These are phyloP conservation scores for Carassius carassius DNA, from an alignment of 2,113 vertebrate genomes.

Conservation along the genomic window DNA sequence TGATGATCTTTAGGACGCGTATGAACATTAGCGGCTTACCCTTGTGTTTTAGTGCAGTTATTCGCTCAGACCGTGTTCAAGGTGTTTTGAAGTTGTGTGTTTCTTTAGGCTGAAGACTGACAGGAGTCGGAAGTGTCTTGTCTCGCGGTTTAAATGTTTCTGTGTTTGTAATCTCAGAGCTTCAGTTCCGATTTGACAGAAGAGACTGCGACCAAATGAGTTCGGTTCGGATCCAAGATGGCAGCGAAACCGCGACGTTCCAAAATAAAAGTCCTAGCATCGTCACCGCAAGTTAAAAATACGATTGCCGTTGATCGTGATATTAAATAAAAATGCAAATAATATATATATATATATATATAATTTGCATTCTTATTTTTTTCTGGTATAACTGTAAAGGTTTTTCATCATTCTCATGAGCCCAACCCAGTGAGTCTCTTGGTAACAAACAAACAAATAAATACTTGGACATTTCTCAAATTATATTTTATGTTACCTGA, in stretches of 20 bases:
- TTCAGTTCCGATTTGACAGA: conserved; percentile 26
- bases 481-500: too few relatives aligned
- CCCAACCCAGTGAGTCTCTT: neutral
- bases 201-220: conserved; percentile 9
- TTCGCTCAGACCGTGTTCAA: neutral
- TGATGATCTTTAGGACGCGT: neutral
- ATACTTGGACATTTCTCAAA: too few relatives aligned
- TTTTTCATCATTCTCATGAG: neutral
- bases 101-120: conserved; percentile 7
- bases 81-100: neutral
- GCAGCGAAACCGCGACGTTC: neutral
- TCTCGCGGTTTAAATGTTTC: neutral
- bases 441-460: neutral
- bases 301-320: neutral
- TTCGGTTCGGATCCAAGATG: conserved; percentile 23
- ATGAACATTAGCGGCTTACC: conserved; percentile 10
- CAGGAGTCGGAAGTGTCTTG: neutral
- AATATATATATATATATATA: neutral
- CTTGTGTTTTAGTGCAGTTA: neutral
- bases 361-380: too few relatives aligned
- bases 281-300: neutral
- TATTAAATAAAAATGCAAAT: neutral
- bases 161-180: conserved; percentile 3
- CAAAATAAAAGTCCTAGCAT: conserved; percentile 37
- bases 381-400: neutral